Evolutionary conservation across 1,140 invertebrate species (phyloP), one percentile per base, ranked within the genome.

Genomic region (Bombus sibiricus): DNA sequence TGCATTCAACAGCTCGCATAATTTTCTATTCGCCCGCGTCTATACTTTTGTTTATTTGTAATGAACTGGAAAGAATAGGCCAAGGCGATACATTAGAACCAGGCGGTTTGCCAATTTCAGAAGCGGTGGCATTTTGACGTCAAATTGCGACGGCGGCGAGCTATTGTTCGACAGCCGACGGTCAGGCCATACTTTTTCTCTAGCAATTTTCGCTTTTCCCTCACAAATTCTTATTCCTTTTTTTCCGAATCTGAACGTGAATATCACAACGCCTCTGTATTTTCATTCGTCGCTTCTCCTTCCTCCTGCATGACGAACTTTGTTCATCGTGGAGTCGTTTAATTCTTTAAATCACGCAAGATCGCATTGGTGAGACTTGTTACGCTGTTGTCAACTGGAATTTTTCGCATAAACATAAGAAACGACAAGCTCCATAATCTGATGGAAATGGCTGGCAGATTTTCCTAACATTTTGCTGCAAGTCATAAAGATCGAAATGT

Each of bases 41-140:
- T 10, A 4, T 53, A 57, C 53, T 69, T 62, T 47, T 84, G 83
- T 84, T 84, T 84, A 84, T 47, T 12, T 53, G 8, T 71, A 79
- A 84, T 80, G 82, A 78, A n/a, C 64, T 37, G 64, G 76, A 59
- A 79, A 80, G 76, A 84, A 84, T 84, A 59, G 66, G 10, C 2
- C 53, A 62, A 62, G 83, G 53, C 39, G 39, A 84, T 84, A 59
- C 83, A 84, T 84, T 84, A 84, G 47, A 72, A 72, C 22, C 15
- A 84, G 83, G 76, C 76, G 66, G 66, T 34, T 80, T 84, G 83
- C 83, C 83, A 84, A 84, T 72, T 84, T 13, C 53, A 84, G 66
- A 47, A 83, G 18, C 41, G 43, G 28, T 68, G 34, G 37, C 34
- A 28, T 72, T 57, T 28, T 53, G 13, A 68, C 81, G 81, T 75